A percentile compares a stretch with the other conserved stretches of the same genome.
phyloP scores from a whole-genome alignment of 2,797 vertebrate species.

The Xiphorhynchus erythropygius region DNA sequence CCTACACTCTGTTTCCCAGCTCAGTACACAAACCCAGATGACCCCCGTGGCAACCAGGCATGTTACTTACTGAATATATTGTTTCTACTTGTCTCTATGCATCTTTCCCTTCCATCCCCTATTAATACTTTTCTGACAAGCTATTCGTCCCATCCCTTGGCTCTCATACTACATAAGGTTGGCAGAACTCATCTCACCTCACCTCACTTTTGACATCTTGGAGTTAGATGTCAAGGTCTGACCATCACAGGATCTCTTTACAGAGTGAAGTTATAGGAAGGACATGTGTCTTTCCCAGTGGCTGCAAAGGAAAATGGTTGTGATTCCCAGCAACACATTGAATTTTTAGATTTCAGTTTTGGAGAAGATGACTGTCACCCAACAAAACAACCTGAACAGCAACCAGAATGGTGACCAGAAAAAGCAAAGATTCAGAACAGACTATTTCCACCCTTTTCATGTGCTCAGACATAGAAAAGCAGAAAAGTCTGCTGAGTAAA shows the following conservation, averaged over 20 bases:
- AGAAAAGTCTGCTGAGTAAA: background rate
- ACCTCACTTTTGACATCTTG: background rate
- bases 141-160: background rate
- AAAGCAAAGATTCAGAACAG: background rate
- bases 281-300: background rate
- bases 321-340: background rate
- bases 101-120: background rate
- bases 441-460: background rate
- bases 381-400: background rate
- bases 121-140: background rate
- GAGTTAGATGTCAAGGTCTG: background rate
- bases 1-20: background rate
- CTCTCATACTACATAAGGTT: rapidly evolving
- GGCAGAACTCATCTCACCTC: background rate
- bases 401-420: background rate
- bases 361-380: background rate
- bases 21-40: background rate
- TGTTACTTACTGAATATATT: background rate
- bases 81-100: background rate
- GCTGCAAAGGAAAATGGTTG: background rate
- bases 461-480: background rate
- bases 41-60: background rate
- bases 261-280: background rate
- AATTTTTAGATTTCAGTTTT: background rate
- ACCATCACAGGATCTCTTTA: background rate